phyloP scores from a whole-genome alignment of 2,113 vertebrate genomes.

The Pedionomus torquatus region DNA sequence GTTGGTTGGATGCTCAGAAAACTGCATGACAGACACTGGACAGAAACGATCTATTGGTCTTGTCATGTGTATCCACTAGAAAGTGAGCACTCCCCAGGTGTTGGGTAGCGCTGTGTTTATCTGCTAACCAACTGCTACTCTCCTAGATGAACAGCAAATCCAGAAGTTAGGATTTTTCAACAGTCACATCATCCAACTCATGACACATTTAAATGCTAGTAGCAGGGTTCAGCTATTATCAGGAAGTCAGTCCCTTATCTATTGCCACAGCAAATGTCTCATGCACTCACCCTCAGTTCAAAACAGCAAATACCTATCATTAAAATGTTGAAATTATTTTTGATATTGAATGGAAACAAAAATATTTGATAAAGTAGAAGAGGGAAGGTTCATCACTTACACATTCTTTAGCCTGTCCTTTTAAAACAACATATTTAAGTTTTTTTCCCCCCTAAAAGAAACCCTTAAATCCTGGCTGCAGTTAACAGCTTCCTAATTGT shows the following conservation, averaged over 20 bases:
- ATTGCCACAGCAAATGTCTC: background rate
- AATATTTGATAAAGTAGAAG: background rate
- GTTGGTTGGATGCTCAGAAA: background rate
- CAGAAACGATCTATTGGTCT: background rate
- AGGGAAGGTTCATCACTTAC: background rate
- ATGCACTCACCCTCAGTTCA: background rate
- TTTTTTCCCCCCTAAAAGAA: background rate
- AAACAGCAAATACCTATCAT: background rate
- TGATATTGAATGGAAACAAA: background rate
- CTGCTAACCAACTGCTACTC: background rate
- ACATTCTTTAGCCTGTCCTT: background rate
- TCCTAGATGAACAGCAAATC: background rate
- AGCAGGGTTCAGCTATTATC: background rate
- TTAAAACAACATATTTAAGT: background rate
- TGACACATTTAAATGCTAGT: background rate
- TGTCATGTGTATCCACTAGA: background rate
- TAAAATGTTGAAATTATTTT: background rate
- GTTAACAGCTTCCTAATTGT: constrained; percentile 50
- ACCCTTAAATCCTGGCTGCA: background rate
- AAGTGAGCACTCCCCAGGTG: background rate
- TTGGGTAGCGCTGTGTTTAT: background rate
- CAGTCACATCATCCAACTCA: background rate
- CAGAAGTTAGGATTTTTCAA: background rate
- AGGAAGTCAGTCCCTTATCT: background rate
- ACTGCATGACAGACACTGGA: background rate